Evolutionary conservation across 2,888 invertebrate genomes (phyloP), one percentile per base, ranked within the genome.

Genomic region (Oligia strigilis): DNA sequence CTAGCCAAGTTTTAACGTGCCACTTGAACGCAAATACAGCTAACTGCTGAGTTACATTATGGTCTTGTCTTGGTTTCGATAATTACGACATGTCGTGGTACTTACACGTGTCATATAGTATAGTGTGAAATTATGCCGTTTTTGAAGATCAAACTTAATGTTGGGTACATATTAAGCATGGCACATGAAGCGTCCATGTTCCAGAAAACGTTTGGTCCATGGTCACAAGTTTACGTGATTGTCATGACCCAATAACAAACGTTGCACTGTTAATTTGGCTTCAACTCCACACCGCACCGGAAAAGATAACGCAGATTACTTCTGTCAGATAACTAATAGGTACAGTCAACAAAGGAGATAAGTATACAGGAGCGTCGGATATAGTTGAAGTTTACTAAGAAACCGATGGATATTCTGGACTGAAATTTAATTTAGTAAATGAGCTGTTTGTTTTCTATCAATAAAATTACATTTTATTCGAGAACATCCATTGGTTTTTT

Each of bases 261-360:
- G 2, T 8, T 40, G 13, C 40, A 29, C 29, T n/a, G 36, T 40
- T 62, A 64, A 58, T 58, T 60, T 14, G 29, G n/a, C 29, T 49
- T 4, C 19, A 62, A 58, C 65, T 55, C 67, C 62, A 60, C 67
- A 23, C 58, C 0, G 62, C 40, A 77, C 40, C 52, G 72, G 64
- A 83, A 80, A 62, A 73, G 77, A 85, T 77, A 76, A 77, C 73
- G 46, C 67, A 60, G 75, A 80, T 83, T 86, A 82, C 71, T 65
- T 66, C 29, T 64, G 64, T 52, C 67, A 80, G 75, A 80, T 86
- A 85, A 75, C 58, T 52, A 29, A 29, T 29, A 29, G 29, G 29
- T 29, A 29, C 29, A 29, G 29, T 29, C 29, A 29, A 29, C 29
- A 29, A 29, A 29, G 29, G 29, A 29, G 29, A 29, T 29, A 29